Base-by-base conservation (phyloP, 2,113 vertebrate genomes). In the Zootoca vivipara region DNA sequence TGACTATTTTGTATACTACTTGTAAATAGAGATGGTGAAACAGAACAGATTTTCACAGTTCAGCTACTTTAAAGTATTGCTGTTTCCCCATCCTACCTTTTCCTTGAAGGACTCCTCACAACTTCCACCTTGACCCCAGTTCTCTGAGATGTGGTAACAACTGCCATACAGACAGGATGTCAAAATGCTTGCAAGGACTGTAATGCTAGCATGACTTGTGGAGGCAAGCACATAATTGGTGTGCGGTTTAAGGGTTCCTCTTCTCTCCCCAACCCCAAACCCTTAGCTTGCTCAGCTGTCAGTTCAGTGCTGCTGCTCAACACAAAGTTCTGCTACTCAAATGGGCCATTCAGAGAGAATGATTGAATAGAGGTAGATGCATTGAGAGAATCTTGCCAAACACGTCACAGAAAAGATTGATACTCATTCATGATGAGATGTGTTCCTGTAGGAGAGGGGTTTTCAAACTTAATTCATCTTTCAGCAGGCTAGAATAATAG, bases 111-210 rank as follows among this genome's bases (percentile, higher is more conserved):
- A 38, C 40, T 93, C 65, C 64, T 38, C 24, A 56, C 69, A 28
- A 74, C 90, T 70, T 73, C 89, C 80, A 3, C 0, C 24, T 58
- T 86, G 30, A 40, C 77, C 58, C 8, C 24, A 72, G 80, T 33
- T 8, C 64, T 87, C 58, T 84, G 82, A 83, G 87, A 74, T 56
- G 0, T 4, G 38, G 78, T 93, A 70, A 40, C 42, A 73, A 74
- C 83, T 1, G 0, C 87, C 0, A 0, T 42, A 62, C 86, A 90
- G 90, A 74, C 52, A 88, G 88, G 56, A 90, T 95, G 85, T 93
- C 92, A 95, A 85, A 95, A 90, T 2, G 0, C 78, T 90, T 46
- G 78, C 52, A 1, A 87, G 81, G 46, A 35, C 90, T 85, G 84
- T 90, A 87, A 79, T 0, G 5, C 84, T 85, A 24, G 89, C 70